Evolutionary conservation across 2,888 invertebrate genomes (phyloP).

Genomic region (Hirtodrosophila cameraria): DNA sequence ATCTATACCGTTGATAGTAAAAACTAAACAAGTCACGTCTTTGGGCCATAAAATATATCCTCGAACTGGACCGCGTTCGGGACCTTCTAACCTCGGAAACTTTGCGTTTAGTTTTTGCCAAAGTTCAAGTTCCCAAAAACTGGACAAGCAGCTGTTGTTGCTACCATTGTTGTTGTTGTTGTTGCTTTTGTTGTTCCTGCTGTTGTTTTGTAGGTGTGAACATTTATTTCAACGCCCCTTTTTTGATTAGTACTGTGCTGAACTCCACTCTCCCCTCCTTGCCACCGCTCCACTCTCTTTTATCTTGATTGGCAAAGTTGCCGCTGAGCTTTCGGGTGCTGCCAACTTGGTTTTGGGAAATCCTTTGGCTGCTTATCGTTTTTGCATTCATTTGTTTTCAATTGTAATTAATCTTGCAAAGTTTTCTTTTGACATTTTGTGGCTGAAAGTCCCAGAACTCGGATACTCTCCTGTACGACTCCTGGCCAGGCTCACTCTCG

Average conservation of each 20-base stretch:
- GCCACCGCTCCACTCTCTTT: conserved; percentile 45
- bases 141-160: conserved; percentile 49
- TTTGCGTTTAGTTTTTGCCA: conserved; percentile 59
- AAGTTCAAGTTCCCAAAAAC: conserved; percentile 59
- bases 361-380: conserved; percentile 81
- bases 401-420: conserved; percentile 81
- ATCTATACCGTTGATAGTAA: neutral
- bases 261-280: conserved; percentile 25
- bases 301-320: conserved; percentile 80
- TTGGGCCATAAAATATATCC: conserved; percentile 63
- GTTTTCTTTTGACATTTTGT: conserved; percentile 77
- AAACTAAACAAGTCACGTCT: conserved; percentile 70
- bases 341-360: conserved; percentile 43
- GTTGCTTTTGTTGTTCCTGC: conserved; percentile 20
- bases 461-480: neutral
- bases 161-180: conserved; percentile 5
- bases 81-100: conserved; percentile 47
- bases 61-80: conserved; percentile 33
- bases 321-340: conserved; percentile 27
- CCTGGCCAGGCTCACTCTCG: conserved; percentile 14
- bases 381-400: conserved; percentile 81
- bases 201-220: conserved; percentile 66
- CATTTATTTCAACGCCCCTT: conserved; percentile 69
- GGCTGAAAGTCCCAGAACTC: conserved; percentile 51
- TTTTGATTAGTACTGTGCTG: conserved; percentile 50